Base-by-base conservation (phyloP, 2,888 invertebrate genomes). In the Synergus japonicus region DNA sequence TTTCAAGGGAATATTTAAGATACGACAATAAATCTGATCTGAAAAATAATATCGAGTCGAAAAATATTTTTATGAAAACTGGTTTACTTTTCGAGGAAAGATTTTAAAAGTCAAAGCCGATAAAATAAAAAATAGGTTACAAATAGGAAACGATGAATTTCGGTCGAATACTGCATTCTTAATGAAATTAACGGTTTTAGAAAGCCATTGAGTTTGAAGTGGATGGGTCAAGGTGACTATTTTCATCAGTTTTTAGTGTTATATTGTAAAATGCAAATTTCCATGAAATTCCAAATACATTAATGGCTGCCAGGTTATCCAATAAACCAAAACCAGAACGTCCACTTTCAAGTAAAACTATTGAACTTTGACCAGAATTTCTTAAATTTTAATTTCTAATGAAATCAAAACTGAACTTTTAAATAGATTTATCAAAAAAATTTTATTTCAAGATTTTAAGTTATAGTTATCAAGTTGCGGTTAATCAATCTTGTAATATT, bases 171-270 rank as follows among this genome's bases (percentile, higher is more conserved):
- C 73, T 85, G 87, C 87, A 87, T 89, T 81, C 80, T 69, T 87
- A 87, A 89, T 90, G 79, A 82, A 86, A 83, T 89, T 90, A 91
- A 90, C 89, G 89, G 90, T 87, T 90, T 88, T 90, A 90, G 90
- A 90, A 90, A 90, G 89, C 85, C 81, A 85, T 85, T 82, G 83
- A 82, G 79, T 60, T 49, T 41, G 63, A 80, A 79, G 76, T 77
- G 67, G 83, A 84, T 83, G 67, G 76, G 78, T 81, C 81, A 78
- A 29, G 13, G 9, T 29, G 22, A 63, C 63, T 63, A 29, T 63
- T 63, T 63, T 29, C 63, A 18, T 22, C 63, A 63, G 1, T 63
- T 10, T 29, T 63, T 29, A 63, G 12, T 63, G 63, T 29, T 8
- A 7, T 63, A 63, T 63, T 22, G 29, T 63, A 63, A 63, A 60